A percentile compares a stretch with the other conserved stretches of the same genome.
These are phyloP conservation scores for Carcina quercana DNA, from an alignment of 2,888 invertebrate species.

Conservation along the genomic window DNA sequence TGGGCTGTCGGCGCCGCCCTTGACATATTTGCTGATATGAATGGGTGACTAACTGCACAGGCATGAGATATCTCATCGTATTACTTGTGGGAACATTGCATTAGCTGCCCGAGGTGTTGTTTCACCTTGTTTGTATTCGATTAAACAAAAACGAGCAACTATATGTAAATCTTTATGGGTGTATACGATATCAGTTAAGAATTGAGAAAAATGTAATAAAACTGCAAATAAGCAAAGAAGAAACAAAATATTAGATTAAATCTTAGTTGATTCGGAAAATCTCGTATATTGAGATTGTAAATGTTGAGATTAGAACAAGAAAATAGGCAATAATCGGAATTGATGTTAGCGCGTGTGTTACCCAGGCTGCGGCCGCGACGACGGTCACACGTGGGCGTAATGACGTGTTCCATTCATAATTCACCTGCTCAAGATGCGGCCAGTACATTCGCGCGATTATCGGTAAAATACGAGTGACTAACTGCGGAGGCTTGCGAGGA, in stretches of 20 bases:
- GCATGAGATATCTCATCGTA: conserved; percentile 5
- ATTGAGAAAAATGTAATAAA: neutral
- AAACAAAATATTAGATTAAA: too few relatives aligned
- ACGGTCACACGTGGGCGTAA: conserved; percentile 26
- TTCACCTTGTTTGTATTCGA: neutral
- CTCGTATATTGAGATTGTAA: too few relatives aligned
- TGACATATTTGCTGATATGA: conserved; percentile 37
- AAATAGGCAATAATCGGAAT: conserved; percentile 7
- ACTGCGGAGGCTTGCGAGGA: conserved; percentile 24
- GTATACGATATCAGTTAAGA: too few relatives aligned
- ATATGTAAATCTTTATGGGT: too few relatives aligned
- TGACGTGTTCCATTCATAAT: conserved; percentile 58
- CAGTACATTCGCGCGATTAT: conserved; percentile 41
- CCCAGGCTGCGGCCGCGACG: conserved; percentile 11
- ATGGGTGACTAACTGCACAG: conserved; percentile 33
- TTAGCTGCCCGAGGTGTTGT: neutral
- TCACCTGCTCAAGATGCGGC: conserved; percentile 46
- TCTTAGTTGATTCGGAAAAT: too few relatives aligned
- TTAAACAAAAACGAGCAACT: too few relatives aligned
- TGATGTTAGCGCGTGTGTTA: conserved; percentile 20
- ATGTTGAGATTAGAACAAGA: too few relatives aligned
- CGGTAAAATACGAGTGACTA: conserved; percentile 24
- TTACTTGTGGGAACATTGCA: conserved; percentile 2
- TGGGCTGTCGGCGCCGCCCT: conserved; percentile 24
- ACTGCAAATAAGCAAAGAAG: too few relatives aligned